phyloP scores from a whole-genome alignment of 1,140 invertebrate species.

The Delia radicum region DNA sequence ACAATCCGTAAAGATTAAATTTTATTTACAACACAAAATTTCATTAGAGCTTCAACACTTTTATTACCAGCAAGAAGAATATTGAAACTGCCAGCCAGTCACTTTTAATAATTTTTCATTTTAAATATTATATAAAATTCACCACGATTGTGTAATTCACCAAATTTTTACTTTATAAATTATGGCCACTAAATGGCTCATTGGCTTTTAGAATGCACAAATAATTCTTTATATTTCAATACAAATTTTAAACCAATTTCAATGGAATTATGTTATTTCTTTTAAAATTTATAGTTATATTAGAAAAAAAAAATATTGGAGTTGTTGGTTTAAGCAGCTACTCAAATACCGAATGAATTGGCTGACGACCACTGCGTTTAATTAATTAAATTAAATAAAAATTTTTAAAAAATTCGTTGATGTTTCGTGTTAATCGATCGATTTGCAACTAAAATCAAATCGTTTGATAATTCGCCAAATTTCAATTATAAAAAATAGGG shows the following conservation, averaged over 20 bases:
- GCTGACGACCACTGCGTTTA: background rate
- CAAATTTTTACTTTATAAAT: constrained; percentile 18
- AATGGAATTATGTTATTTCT: background rate
- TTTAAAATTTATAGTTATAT: background rate
- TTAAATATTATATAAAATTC: constrained; percentile 27
- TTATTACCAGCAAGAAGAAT: too few species aligned
- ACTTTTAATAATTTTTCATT: background rate
- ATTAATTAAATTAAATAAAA: background rate
- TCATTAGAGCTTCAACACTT: too few species aligned
- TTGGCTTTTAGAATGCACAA: background rate
- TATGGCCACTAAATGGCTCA: background rate
- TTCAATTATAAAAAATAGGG: too few species aligned
- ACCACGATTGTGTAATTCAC: constrained; percentile 32
- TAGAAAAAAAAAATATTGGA: background rate
- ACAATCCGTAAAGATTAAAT: too few species aligned
- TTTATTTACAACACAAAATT: too few species aligned
- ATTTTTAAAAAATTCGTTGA: background rate
- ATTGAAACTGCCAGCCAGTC: too few species aligned
- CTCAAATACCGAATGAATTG: background rate
- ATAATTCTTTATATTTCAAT: constrained; percentile 4
- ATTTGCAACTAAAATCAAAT: constrained; percentile 54
- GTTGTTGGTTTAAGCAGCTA: background rate
- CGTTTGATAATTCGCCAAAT: constrained; percentile 15
- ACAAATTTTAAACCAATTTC: background rate
- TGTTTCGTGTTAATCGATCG: constrained; percentile 50